phyloP scores from a whole-genome alignment of 2,888 invertebrate species.

The Diachrysia chrysitis region DNA sequence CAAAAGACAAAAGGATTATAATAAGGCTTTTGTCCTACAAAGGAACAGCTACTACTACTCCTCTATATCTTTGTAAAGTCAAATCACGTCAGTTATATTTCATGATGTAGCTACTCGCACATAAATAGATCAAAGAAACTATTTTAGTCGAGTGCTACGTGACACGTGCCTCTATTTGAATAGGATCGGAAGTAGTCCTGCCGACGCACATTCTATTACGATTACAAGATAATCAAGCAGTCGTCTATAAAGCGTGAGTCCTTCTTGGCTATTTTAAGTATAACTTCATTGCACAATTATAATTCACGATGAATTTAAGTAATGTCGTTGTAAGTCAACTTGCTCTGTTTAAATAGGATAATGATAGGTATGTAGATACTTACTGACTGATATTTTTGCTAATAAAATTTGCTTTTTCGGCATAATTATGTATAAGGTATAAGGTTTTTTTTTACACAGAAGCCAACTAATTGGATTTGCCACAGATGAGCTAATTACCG shows the following conservation, averaged over 20 bases:
- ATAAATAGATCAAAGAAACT: constrained; percentile 4
- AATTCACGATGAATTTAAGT: neutral
- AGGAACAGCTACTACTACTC: no score
- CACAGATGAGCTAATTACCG: no score
- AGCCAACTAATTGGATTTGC: no score
- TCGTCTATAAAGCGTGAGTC: neutral
- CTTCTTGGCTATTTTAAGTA: neutral
- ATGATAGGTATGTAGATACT: neutral
- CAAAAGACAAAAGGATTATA: no score
- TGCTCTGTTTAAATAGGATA: neutral
- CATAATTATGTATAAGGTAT: no score
- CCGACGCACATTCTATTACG: neutral
- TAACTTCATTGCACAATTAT: neutral
- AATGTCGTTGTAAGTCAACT: neutral
- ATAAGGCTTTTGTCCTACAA: no score
- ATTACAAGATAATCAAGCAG: neutral
- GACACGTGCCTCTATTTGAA: constrained; percentile 4
- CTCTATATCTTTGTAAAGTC: neutral
- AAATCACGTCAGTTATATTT: neutral
- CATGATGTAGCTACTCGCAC: neutral
- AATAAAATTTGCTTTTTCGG: no score
- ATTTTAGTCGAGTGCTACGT: neutral
- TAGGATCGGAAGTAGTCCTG: constrained; percentile 1
- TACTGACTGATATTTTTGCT: no score
- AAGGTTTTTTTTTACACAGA: no score